These are phyloP conservation scores for Strigamia transsilvanica DNA, from an alignment of 2,888 invertebrate genomes.

Conservation along the genomic window DNA sequence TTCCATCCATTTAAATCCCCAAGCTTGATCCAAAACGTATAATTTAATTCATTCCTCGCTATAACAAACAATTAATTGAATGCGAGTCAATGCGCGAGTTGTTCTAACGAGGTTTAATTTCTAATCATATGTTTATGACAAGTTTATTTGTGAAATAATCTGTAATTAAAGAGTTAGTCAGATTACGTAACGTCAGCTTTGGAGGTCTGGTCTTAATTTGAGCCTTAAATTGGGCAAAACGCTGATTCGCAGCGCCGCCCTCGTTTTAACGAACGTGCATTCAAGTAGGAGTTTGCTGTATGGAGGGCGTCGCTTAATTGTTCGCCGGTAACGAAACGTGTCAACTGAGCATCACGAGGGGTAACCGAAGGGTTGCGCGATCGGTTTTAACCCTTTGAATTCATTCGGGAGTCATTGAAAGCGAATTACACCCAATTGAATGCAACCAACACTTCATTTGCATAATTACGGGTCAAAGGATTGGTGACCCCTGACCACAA, in stretches of 20 bases:
- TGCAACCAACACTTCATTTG: background rate
- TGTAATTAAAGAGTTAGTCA: slow-evolving; percentile 31
- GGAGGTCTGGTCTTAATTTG: background rate
- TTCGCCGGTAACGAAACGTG: background rate
- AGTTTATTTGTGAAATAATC: background rate
- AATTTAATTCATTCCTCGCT: background rate
- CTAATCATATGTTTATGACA: slow-evolving; percentile 37
- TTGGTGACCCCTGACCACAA: slow-evolving; percentile 18
- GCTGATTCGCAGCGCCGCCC: background rate
- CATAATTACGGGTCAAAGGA: slow-evolving; percentile 33
- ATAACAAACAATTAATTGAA: background rate
- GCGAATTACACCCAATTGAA: slow-evolving; percentile 7
- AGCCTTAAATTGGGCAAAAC: slow-evolving; percentile 35
- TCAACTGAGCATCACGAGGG: background rate
- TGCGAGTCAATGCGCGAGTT: background rate
- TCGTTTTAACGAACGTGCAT: background rate
- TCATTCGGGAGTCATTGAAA: slow-evolving; percentile 1
- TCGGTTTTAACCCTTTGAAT: slow-evolving; percentile 40
- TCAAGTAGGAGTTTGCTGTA: background rate
- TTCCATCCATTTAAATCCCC: background rate
- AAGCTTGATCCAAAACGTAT: background rate
- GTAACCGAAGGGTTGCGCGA: slow-evolving; percentile 24
- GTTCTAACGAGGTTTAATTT: background rate
- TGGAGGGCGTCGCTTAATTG: background rate
- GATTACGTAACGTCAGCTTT: slow-evolving; percentile 7